A percentile compares a stretch with the other conserved stretches of the same genome.
Conservation (phyloP, 2,113 vertebrate genomes). For the Chaetodon auriga region DNA sequence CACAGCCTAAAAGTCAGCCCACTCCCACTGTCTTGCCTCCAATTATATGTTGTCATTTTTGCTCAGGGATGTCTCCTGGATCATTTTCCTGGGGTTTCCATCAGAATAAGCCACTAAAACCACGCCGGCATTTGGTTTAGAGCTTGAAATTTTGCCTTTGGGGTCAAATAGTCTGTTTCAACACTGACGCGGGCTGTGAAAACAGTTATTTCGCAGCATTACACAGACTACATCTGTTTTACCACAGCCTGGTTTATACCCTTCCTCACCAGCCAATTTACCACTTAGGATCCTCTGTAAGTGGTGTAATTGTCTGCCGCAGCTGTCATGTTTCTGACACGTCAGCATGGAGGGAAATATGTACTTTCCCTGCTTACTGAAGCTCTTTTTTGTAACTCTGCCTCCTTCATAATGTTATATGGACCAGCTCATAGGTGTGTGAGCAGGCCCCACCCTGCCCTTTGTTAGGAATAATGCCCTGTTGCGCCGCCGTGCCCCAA, state of each 20-base stretch:
- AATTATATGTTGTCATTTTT: not conserved
- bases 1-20: not conserved
- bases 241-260: not conserved
- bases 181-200: not conserved
- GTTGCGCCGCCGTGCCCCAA: slow-evolving; percentile 61
- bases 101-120: slow-evolving; percentile 15
- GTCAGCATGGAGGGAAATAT: slow-evolving; percentile 6
- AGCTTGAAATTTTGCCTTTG: not conserved
- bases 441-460: slow-evolving; percentile 61
- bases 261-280: slow-evolving; percentile 12
- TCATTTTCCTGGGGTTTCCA: slow-evolving; percentile 17
- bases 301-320: slow-evolving; percentile 10
- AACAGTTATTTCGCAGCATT: not conserved
- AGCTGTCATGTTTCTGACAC: slow-evolving; percentile 24
- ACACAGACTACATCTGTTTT: not conserved
- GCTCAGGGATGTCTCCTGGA: slow-evolving; percentile 3
- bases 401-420: slow-evolving; percentile 14
- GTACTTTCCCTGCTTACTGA: slow-evolving; percentile 27
- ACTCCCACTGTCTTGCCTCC: not conserved
- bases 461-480: slow-evolving; percentile 57
- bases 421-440: slow-evolving; percentile 40
- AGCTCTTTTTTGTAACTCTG: slow-evolving; percentile 16
- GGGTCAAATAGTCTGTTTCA: not conserved
- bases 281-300: slow-evolving; percentile 18
- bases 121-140: not conserved